These are phyloP conservation scores for Monodelphis domestica DNA, from an alignment of 2,797 vertebrate species.

Conservation along the genomic window DNA sequence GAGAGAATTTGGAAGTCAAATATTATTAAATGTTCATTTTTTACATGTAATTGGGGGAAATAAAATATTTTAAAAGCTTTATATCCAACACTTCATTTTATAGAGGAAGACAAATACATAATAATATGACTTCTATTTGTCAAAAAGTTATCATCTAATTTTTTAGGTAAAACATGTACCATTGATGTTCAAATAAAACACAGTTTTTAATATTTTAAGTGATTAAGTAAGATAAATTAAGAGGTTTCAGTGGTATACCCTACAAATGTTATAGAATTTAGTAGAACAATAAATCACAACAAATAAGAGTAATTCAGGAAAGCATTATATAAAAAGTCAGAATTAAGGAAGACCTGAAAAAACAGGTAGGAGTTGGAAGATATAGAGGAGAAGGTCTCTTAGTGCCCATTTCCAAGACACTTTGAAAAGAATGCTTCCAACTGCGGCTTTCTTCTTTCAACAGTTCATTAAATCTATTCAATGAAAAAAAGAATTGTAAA, in stretches of 20 bases:
- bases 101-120: background rate
- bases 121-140: background rate
- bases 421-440: constrained; percentile 35
- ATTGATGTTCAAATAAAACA: background rate
- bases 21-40: too few relatives aligned
- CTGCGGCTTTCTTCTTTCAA: constrained; percentile 45
- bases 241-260: background rate
- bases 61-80: too few relatives aligned
- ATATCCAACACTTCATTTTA: background rate
- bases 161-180: background rate
- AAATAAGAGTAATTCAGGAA: background rate
- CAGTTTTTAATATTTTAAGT: background rate
- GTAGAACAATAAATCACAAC: background rate
- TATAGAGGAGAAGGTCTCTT: background rate
- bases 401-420: constrained; percentile 19
- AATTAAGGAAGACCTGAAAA: background rate
- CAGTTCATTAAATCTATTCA: constrained; percentile 71
- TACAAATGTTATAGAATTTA: background rate
- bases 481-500: constrained; percentile 68
- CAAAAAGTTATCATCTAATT: background rate
- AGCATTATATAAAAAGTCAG: background rate
- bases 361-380: background rate
- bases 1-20: too few relatives aligned
- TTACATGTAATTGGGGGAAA: too few relatives aligned
- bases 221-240: background rate